Percentiles rank a stretch among this genome's conserved stretches.
Evolutionary conservation across 2,113 vertebrate species (phyloP).

Genomic region (Rissa tridactyla): DNA sequence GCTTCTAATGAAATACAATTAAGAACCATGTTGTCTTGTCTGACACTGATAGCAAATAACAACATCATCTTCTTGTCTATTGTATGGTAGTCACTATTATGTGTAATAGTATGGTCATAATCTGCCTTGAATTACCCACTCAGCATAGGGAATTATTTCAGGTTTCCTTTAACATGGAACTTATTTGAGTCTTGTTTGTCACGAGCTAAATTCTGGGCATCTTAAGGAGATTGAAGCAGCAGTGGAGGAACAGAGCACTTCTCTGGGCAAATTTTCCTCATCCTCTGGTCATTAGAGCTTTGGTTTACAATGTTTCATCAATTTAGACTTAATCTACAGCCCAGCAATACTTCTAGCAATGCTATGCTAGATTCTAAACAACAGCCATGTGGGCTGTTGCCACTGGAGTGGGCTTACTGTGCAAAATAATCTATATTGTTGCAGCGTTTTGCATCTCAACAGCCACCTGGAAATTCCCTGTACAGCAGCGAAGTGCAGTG

Average conservation of each 20-base stretch:
- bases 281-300: not conserved
- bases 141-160: not conserved
- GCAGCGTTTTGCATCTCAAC: not conserved
- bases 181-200: not conserved
- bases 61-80: not conserved
- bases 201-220: not conserved
- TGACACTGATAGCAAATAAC: not conserved
- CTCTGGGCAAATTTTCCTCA: not conserved
- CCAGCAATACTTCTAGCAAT: not conserved
- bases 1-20: not conserved
- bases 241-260: not conserved
- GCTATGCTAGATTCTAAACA: not conserved
- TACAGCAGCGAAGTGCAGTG: not conserved
- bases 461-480: slow-evolving; percentile 48
- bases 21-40: not conserved
- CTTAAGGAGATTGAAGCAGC: not conserved
- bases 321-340: not conserved
- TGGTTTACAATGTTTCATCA: not conserved
- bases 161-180: not conserved
- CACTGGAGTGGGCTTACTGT: not conserved
- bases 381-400: not conserved
- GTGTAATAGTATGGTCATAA: not conserved
- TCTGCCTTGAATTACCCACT: not conserved
- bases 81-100: not conserved
- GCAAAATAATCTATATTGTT: not conserved